phyloP scores from a whole-genome alignment of 2,113 vertebrate species.

The Athene noctua region DNA sequence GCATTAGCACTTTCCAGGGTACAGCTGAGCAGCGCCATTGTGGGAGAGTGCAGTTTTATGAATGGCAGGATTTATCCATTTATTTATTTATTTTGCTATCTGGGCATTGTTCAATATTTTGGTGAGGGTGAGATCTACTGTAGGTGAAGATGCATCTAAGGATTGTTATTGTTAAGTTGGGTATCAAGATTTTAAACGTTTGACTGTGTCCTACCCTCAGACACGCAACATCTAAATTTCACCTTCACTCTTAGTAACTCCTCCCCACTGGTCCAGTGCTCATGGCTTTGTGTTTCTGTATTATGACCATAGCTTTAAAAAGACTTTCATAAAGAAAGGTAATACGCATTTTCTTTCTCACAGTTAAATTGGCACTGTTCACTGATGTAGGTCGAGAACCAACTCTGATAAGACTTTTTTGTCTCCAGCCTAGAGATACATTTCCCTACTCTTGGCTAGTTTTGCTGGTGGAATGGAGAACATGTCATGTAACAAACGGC shows the following conservation, averaged over 20 bases:
- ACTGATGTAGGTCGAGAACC: neutral
- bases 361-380: neutral
- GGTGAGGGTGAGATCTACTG: neutral
- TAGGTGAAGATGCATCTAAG: neutral
- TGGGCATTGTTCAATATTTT: neutral
- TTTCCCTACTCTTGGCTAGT: neutral
- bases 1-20: neutral
- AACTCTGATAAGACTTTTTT: neutral
- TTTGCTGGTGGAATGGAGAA: accelerated
- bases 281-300: neutral
- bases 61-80: neutral
- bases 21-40: neutral
- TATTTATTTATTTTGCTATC: neutral
- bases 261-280: accelerated
- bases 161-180: neutral
- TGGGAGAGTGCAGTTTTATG: neutral
- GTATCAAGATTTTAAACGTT: neutral
- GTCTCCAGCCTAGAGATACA: neutral
- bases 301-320: neutral
- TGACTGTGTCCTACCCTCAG: neutral
- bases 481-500: neutral
- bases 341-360: neutral
- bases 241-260: neutral
- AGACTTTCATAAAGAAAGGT: neutral
- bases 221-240: neutral